Evolutionary conservation across 2,113 vertebrate species (phyloP).

Genomic region (Poecilia latipinna): DNA sequence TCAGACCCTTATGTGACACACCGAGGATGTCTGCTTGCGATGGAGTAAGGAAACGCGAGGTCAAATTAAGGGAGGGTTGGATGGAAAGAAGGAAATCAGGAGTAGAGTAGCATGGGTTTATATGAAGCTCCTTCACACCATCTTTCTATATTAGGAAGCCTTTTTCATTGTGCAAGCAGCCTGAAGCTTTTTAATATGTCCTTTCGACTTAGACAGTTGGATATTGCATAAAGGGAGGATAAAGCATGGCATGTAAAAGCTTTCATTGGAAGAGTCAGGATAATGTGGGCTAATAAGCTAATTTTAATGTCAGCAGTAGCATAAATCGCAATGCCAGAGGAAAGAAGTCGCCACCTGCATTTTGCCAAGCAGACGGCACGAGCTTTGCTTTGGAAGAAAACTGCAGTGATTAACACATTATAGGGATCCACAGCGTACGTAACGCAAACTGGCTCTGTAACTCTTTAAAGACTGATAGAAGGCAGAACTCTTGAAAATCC

Average conservation of each 20-base stretch:
- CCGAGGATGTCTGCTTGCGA: constrained; percentile 34
- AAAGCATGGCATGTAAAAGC: not conserved
- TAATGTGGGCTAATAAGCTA: not conserved
- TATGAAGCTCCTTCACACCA: not conserved
- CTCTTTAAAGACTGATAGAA: no score
- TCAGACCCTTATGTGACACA: constrained; percentile 52
- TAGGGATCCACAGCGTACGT: not conserved
- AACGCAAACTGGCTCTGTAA: no score
- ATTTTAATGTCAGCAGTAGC: not conserved
- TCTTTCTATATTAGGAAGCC: not conserved
- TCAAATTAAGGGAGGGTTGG: not conserved
- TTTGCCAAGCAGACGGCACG: not conserved
- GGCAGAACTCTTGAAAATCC: no score
- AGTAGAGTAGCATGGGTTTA: not conserved
- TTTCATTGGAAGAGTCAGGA: not conserved
- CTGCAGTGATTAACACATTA: not conserved
- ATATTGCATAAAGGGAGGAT: not conserved
- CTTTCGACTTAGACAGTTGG: no score
- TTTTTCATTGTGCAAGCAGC: not conserved
- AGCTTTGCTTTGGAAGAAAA: not conserved
- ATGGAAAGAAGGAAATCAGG: not conserved
- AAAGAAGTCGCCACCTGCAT: no score
- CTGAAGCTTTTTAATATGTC: not conserved
- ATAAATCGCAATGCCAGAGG: no score
- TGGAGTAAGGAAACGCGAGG: not conserved